phyloP scores from a whole-genome alignment of 2,888 invertebrate species.

The Blastobasis lacticolella region DNA sequence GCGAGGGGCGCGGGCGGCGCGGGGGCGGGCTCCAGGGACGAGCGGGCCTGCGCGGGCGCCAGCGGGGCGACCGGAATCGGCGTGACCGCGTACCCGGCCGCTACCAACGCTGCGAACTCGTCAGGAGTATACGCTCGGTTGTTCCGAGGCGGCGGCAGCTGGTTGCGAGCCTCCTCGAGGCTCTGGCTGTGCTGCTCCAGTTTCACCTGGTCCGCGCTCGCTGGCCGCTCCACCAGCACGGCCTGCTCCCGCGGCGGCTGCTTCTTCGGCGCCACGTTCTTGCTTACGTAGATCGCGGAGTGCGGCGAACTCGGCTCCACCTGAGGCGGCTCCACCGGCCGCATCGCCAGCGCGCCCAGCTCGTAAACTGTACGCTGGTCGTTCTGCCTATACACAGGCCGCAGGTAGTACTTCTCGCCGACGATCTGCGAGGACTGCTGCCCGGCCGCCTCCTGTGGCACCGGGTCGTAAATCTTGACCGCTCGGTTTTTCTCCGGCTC shows the following conservation, averaged over 20 bases:
- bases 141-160: conserved; percentile 65
- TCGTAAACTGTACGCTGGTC: conserved; percentile 55
- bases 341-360: conserved; percentile 25
- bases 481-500: conserved; percentile 54
- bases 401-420: conserved; percentile 55
- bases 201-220: conserved; percentile 31
- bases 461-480: conserved; percentile 50
- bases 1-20: background rate
- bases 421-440: conserved; percentile 41
- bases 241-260: conserved; percentile 18
- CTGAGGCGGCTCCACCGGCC: conserved; percentile 36
- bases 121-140: conserved; percentile 69
- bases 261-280: conserved; percentile 52
- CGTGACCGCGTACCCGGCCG: conserved; percentile 66
- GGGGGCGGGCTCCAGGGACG: conserved; percentile 34
- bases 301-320: conserved; percentile 47
- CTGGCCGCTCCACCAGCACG: conserved; percentile 22
- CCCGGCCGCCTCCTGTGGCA: conserved; percentile 30
- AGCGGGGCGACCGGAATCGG: conserved; percentile 58
- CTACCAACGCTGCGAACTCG: conserved; percentile 63
- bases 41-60: conserved; percentile 53
- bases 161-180: conserved; percentile 51
- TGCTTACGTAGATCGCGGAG: conserved; percentile 60
- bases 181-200: conserved; percentile 45
- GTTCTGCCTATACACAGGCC: conserved; percentile 47